Percentiles rank a stretch among this genome's conserved stretches.
Conservation (phyloP, 1,140 invertebrate genomes). For the Megathymus violae region DNA sequence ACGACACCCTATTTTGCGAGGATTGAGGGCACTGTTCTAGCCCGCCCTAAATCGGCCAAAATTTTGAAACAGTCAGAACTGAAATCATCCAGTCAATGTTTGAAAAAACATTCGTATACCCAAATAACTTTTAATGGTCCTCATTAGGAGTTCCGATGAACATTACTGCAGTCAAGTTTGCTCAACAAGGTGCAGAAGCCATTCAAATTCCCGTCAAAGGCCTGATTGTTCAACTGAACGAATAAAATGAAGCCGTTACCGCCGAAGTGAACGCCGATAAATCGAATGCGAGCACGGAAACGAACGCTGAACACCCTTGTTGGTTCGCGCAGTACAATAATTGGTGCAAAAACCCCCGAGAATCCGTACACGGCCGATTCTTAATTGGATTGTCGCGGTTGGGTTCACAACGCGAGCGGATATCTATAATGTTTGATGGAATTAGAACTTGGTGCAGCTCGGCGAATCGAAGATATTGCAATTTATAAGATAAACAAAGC, state of each 20-base stretch:
- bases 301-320: slow-evolving; percentile 10
- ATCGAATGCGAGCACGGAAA: slow-evolving; percentile 11
- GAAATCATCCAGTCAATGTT: too few species aligned
- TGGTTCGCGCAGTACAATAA: slow-evolving; percentile 28
- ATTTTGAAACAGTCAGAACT: too few species aligned
- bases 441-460: neutral
- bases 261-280: neutral
- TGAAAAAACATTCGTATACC: too few species aligned
- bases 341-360: slow-evolving; percentile 37
- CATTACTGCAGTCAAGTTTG: neutral
- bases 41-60: too few species aligned
- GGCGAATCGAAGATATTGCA: too few species aligned
- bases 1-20: too few species aligned
- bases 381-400: slow-evolving; percentile 9
- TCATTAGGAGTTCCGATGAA: neutral
- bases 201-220: neutral
- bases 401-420: neutral
- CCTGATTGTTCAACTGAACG: neutral
- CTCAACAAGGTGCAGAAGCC: neutral
- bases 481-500: too few species aligned
- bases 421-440: neutral
- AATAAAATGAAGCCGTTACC: neutral
- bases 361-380: slow-evolving; percentile 4
- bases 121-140: neutral
- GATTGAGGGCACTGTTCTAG: too few species aligned